Conservation (phyloP, 2,797 vertebrate species). For the Zalophus californianus region DNA sequence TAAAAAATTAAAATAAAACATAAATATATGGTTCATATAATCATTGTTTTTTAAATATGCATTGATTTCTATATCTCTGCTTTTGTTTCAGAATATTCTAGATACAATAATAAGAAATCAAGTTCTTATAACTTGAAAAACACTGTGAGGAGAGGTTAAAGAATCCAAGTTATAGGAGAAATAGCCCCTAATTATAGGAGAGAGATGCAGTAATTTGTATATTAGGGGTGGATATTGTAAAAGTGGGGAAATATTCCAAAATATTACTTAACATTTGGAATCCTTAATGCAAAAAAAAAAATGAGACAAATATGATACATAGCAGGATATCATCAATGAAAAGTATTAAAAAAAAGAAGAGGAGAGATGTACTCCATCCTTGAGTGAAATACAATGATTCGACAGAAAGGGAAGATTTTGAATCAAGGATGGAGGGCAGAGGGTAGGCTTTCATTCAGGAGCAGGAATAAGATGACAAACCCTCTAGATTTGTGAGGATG, state of each 20-base stretch:
- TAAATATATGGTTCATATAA: not conserved
- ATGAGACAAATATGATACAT: not conserved
- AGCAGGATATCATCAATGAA: not conserved
- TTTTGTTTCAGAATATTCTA: slow-evolving; percentile 3
- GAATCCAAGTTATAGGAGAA: not conserved
- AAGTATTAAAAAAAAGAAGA: not conserved
- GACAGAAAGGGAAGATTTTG: not conserved
- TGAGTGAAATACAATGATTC: not conserved
- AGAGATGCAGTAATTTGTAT: not conserved
- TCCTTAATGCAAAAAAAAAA: not conserved
- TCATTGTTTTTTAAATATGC: not conserved
- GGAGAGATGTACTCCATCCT: not conserved
- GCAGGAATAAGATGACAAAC: not conserved
- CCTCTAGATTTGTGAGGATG: not conserved
- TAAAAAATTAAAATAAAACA: not conserved
- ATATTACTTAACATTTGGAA: not conserved
- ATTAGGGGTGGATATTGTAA: not conserved
- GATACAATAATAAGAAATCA: not conserved
- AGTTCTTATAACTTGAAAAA: not conserved
- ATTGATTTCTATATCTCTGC: not conserved
- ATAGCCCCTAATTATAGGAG: not conserved
- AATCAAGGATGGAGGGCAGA: not conserved
- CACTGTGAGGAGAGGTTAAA: not conserved
- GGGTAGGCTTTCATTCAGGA: not conserved
- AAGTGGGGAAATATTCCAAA: not conserved